Conservation (phyloP, 2,888 invertebrate genomes). For the Epinotia demarniana region DNA sequence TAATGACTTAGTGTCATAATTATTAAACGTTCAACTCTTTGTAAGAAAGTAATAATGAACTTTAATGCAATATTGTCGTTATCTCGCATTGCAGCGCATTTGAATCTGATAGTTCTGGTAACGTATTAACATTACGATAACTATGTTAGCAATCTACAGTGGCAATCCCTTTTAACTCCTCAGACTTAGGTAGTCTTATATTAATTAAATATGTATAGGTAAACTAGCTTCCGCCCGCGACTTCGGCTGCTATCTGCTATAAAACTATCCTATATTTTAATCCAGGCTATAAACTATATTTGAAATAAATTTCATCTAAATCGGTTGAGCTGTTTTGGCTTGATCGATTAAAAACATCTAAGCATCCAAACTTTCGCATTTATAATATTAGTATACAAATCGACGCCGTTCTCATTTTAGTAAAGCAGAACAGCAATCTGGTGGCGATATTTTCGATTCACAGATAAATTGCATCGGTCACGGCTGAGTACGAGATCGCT, state of each 20-base stretch:
- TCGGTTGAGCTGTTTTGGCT: too few species aligned
- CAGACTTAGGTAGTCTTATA: not conserved
- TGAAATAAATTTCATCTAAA: too few species aligned
- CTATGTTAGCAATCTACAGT: not conserved
- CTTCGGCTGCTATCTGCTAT: too few species aligned
- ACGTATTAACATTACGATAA: conserved; percentile 36
- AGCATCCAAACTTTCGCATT: too few species aligned
- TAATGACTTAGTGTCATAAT: conserved; percentile 26
- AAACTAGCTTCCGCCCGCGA: too few species aligned
- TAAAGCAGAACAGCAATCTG: not conserved
- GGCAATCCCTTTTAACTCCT: not conserved
- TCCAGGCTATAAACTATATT: too few species aligned
- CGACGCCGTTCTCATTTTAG: not conserved
- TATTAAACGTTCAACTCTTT: conserved; percentile 8
- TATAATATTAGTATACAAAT: not conserved
- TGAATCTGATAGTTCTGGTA: conserved; percentile 40
- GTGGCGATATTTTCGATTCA: conserved; percentile 27
- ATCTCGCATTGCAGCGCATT: conserved; percentile 17
- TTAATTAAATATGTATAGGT: not conserved
- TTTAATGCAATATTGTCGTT: conserved; percentile 21
- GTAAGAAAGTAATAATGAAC: conserved; percentile 4
- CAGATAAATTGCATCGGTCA: conserved; percentile 54
- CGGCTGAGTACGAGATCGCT: conserved; percentile 54
- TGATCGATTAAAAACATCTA: too few species aligned
- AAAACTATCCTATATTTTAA: too few species aligned